A percentile compares a stretch with the other conserved stretches of the same genome.
These are phyloP conservation scores for Corythucha ciliata DNA, from an alignment of 2,888 invertebrate species.

Conservation along the genomic window DNA sequence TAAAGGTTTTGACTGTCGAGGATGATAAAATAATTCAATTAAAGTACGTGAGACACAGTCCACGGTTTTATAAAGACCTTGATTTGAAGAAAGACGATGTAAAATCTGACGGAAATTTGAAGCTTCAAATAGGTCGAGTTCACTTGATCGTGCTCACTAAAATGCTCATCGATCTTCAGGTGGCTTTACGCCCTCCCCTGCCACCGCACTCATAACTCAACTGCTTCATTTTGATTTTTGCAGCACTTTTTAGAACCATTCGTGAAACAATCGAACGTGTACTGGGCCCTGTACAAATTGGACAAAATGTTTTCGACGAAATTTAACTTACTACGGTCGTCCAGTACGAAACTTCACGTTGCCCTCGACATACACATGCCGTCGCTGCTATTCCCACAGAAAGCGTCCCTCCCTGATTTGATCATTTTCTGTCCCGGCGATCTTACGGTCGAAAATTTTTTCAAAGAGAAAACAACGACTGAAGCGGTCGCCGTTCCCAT, in stretches of 20 bases:
- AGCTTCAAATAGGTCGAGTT: conserved; percentile 59
- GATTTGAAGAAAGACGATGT: conserved; percentile 45
- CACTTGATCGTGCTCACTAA: conserved; percentile 61
- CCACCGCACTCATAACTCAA: not conserved
- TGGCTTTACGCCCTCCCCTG: conserved; percentile 37
- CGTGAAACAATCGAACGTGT: conserved; percentile 37
- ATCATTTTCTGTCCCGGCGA: conserved; percentile 67
- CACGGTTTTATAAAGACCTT: conserved; percentile 47
- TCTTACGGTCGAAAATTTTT: conserved; percentile 69
- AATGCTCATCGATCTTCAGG: conserved; percentile 55
- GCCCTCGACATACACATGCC: conserved; percentile 63
- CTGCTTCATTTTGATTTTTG: conserved; percentile 25
- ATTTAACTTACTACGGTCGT: conserved; percentile 42
- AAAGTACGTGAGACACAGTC: conserved; percentile 63
- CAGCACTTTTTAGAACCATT: conserved; percentile 53
- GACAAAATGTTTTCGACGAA: conserved; percentile 43
- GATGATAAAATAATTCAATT: conserved; percentile 71
- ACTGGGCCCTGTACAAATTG: conserved; percentile 36
- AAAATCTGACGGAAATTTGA: conserved; percentile 60
- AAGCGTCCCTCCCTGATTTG: conserved; percentile 66
- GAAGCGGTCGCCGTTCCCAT: conserved; percentile 39
- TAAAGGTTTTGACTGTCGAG: conserved; percentile 62
- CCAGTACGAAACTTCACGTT: conserved; percentile 50
- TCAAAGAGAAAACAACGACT: conserved; percentile 49
- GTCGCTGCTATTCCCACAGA: conserved; percentile 65